Conservation (phyloP, 2,888 invertebrate genomes). For the Dynastes grantii region DNA sequence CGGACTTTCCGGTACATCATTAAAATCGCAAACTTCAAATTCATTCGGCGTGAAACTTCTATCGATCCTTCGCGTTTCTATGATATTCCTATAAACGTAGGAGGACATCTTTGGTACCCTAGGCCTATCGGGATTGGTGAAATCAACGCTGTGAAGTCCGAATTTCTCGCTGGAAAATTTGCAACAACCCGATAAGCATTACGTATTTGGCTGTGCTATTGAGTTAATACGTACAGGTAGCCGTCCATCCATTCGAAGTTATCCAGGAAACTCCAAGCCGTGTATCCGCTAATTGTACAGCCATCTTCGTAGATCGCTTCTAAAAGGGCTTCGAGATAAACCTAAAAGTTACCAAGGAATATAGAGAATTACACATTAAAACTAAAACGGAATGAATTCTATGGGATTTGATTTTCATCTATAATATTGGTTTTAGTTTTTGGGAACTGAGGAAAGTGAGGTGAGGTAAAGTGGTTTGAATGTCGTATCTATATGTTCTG, state of each 20-base stretch:
- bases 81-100: conserved; percentile 29
- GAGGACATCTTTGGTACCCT: conserved; percentile 32
- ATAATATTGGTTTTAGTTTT: no score
- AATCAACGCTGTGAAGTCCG: conserved; percentile 23
- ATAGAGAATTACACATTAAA: neutral
- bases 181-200: neutral
- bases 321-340: conserved; percentile 58
- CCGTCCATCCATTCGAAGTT: conserved; percentile 77
- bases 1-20: neutral
- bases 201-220: neutral
- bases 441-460: no score
- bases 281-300: conserved; percentile 73
- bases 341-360: conserved; percentile 50
- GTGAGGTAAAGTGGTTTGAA: no score
- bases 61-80: conserved; percentile 16
- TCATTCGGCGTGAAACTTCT: conserved; percentile 16
- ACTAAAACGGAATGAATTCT: no score
- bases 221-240: conserved; percentile 68
- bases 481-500: no score
- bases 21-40: conserved; percentile 11
- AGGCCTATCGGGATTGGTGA: conserved; percentile 16
- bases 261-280: conserved; percentile 77
- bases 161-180: conserved; percentile 8
- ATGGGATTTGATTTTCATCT: no score
- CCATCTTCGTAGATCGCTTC: conserved; percentile 66